A percentile compares a stretch with the other conserved stretches of the same genome.
These are phyloP conservation scores for Prochilodus magdalenae DNA, from an alignment of 2,113 vertebrate species.

Conservation along the genomic window DNA sequence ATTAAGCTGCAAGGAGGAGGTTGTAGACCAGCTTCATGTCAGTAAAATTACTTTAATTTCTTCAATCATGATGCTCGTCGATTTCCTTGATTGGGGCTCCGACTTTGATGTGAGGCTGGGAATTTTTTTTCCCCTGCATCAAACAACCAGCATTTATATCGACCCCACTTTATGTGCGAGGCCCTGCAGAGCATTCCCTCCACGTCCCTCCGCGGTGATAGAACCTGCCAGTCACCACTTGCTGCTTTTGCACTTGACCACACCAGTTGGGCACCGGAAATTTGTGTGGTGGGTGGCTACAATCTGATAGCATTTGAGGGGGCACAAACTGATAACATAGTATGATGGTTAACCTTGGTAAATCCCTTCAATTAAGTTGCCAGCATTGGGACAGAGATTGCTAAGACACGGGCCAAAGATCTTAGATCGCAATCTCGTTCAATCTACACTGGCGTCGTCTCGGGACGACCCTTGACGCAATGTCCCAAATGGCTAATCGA, in stretches of 20 bases:
- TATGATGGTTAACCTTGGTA: conserved; percentile 45
- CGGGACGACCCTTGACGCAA: conserved; percentile 47
- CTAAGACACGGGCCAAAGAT: conserved; percentile 51
- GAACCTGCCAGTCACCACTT: conserved; percentile 3
- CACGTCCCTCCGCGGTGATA: conserved; percentile 22
- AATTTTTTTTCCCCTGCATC: conserved; percentile 32
- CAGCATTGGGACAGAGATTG: conserved; percentile 43
- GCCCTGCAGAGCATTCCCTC: conserved; percentile 18
- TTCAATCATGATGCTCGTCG: conserved; percentile 52
- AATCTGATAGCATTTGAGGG: conserved; percentile 46
- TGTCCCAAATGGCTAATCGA: conserved; percentile 58
- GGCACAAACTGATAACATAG: conserved; percentile 46
- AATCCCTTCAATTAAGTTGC: conserved; percentile 51
- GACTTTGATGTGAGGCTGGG: conserved; percentile 39
- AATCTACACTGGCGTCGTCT: conserved; percentile 41
- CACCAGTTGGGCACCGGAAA: conserved; percentile 3
- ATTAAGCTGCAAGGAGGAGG: conserved; percentile 64
- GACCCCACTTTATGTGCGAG: background rate
- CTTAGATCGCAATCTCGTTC: conserved; percentile 55
- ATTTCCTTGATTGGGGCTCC: conserved; percentile 34
- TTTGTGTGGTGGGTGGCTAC: conserved; percentile 18
- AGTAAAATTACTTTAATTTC: conserved; percentile 65
- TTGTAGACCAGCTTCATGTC: conserved; percentile 56
- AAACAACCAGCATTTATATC: conserved; percentile 5
- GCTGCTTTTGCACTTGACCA: conserved; percentile 9